A percentile compares a stretch with the other conserved stretches of the same genome.
These are phyloP conservation scores for Hymenopus coronatus DNA, from an alignment of 2,888 invertebrate genomes.

Conservation along the genomic window DNA sequence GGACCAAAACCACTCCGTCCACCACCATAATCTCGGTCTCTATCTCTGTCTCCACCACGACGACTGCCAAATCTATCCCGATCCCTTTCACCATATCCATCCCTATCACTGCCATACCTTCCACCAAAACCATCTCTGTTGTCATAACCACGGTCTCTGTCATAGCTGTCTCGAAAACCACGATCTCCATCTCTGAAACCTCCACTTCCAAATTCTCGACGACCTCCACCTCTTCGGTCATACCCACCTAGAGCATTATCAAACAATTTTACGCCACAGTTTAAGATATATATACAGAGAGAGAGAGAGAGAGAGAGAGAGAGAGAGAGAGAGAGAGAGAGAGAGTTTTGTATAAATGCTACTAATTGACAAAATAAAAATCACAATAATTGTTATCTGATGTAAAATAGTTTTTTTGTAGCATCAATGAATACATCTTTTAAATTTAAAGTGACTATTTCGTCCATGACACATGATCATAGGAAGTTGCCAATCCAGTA, in stretches of 20 bases:
- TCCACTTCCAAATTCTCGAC: slow-evolving; percentile 43
- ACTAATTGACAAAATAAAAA: too few species aligned
- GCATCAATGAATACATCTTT: too few species aligned
- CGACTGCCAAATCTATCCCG: slow-evolving; percentile 39
- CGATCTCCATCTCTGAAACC: slow-evolving; percentile 42
- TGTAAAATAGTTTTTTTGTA: too few species aligned
- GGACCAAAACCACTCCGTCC: slow-evolving; percentile 31
- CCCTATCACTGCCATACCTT: slow-evolving; percentile 34
- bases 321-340: too few species aligned
- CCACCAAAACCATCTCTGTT: slow-evolving; percentile 15
- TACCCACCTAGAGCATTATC: slow-evolving; percentile 10
- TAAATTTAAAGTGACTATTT: too few species aligned
- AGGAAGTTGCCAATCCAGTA: too few species aligned
- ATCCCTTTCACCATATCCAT: slow-evolving; percentile 42
- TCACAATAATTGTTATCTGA: too few species aligned
- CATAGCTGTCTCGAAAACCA: slow-evolving; percentile 40
- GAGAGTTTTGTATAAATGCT: too few species aligned
- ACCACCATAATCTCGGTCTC: slow-evolving; percentile 36
- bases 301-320: too few species aligned
- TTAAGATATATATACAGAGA: too few species aligned
- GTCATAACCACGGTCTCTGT: slow-evolving; percentile 25
- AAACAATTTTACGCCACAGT: too few species aligned
- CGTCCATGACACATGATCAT: too few species aligned
- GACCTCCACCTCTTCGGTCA: slow-evolving; percentile 17
- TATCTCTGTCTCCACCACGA: slow-evolving; percentile 35